Evolutionary conservation across 1,140 invertebrate species (phyloP).

Genomic region (Sarcophaga peregrina): DNA sequence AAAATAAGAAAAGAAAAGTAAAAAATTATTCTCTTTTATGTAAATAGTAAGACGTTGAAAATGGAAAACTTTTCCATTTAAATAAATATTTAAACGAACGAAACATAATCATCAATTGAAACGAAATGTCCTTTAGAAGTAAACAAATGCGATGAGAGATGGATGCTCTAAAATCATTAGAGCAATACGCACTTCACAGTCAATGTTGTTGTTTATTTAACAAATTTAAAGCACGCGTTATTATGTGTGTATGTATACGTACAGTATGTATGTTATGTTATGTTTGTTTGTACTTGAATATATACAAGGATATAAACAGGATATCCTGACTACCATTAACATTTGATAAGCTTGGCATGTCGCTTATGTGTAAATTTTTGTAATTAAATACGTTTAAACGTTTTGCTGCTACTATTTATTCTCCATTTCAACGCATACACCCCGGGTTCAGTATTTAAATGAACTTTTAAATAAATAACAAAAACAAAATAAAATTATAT

Average conservation of each 20-base stretch:
- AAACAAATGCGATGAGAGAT: background rate
- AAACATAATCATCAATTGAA: conserved; percentile 12
- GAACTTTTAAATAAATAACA: too few relatives aligned
- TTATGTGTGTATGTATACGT: background rate
- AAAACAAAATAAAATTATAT: too few relatives aligned
- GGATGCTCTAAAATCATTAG: background rate
- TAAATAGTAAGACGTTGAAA: background rate
- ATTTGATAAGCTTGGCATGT: background rate
- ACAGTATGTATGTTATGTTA: background rate
- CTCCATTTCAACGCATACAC: background rate
- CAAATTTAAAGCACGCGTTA: conserved; percentile 21
- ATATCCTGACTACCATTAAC: background rate
- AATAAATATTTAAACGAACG: background rate
- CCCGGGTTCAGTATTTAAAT: background rate
- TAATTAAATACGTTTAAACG: background rate
- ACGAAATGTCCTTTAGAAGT: background rate
- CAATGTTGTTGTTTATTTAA: conserved; percentile 9
- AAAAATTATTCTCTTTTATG: background rate
- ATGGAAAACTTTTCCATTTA: background rate
- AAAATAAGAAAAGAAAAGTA: background rate
- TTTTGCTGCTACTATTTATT: background rate
- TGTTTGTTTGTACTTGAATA: background rate
- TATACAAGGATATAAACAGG: background rate
- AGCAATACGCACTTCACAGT: background rate
- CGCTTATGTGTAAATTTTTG: background rate